phyloP scores from a whole-genome alignment of 2,888 invertebrate species.

The Cosmia pyralina region DNA sequence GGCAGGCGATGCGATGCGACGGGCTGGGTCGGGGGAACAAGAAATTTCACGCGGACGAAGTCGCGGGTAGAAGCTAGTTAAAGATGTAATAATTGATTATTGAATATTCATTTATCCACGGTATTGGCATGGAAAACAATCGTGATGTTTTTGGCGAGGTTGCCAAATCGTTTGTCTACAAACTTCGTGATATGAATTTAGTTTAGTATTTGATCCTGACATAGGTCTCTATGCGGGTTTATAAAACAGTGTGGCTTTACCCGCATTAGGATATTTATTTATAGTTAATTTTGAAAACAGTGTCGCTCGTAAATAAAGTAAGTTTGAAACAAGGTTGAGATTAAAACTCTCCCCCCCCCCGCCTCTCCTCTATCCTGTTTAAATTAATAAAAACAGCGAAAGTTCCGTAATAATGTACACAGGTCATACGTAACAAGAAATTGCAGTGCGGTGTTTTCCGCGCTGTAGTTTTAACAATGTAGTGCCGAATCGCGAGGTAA shows the following conservation, averaged over 20 bases:
- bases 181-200: constrained; percentile 59
- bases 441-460: constrained; percentile 65
- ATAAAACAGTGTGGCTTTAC: constrained; percentile 33
- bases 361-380: background rate
- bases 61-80: background rate
- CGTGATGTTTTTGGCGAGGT: constrained; percentile 60
- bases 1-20: too few species aligned
- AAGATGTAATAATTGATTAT: constrained; percentile 50
- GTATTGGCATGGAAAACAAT: constrained; percentile 61
- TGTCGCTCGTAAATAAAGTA: constrained; percentile 11
- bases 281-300: constrained; percentile 8
- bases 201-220: constrained; percentile 57
- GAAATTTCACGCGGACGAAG: too few species aligned
- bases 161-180: constrained; percentile 66
- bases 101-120: constrained; percentile 59
- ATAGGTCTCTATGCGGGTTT: constrained; percentile 36
- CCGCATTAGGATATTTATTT: constrained; percentile 13
- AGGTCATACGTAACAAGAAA: constrained; percentile 66
- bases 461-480: constrained; percentile 74
- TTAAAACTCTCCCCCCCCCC: constrained; percentile 3
- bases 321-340: constrained; percentile 5
- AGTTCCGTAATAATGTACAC: constrained; percentile 59
- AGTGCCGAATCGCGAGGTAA: constrained; percentile 74
- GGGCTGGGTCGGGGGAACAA: too few species aligned
- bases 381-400: constrained; percentile 49